Evolutionary conservation across 2,888 invertebrate species (phyloP), one percentile per base, ranked within the genome.

Genomic region (Drosophila monieri): DNA sequence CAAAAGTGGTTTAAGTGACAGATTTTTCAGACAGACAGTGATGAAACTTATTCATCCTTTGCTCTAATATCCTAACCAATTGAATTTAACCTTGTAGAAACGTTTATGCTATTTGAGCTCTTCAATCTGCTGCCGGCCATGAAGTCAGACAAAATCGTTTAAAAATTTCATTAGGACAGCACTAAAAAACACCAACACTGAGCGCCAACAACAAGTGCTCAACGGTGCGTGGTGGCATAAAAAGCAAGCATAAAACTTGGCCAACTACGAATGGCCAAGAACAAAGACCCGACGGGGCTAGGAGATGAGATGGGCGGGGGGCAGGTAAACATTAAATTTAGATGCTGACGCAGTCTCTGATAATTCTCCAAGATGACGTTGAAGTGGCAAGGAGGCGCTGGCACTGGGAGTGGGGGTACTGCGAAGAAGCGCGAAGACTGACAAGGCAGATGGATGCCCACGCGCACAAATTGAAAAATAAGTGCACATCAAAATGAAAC

Each of bases 381-480:
- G 48, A 69, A 72, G 53, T 54, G 53, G 37, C 72, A 44, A 54
- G 44, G 21, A 12, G 30, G 32, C 18, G 6, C 6, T 6, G 3
- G 6, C n/a, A 12, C 12, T 30, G 18, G 9, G 12, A 10, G 3
- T 6, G 3, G 6, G 18, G 6, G 18, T 30, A 10, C 27, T 35
- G 41, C 35, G 27, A 25, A 21, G 62, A 44, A 53, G 27, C 44
- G 44, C 27, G 9, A 9, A 9, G 55, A 48, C 68, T 65, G 65
- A 56, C 64, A 64, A 43, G 35, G 67, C 56, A 68, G 68, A 68
- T 39, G 67, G 54, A 64, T 53, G 62, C 68, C 51, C 54, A 65
- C 76, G 79, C 76, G 69, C 77, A 55, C 59, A 79, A 77, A 73
- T 78, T 77, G 77, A 76, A 77, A 77, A 79, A 78, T 77, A 77